Conservation (phyloP, 2,888 invertebrate genomes). For the Amorpha juglandis region DNA sequence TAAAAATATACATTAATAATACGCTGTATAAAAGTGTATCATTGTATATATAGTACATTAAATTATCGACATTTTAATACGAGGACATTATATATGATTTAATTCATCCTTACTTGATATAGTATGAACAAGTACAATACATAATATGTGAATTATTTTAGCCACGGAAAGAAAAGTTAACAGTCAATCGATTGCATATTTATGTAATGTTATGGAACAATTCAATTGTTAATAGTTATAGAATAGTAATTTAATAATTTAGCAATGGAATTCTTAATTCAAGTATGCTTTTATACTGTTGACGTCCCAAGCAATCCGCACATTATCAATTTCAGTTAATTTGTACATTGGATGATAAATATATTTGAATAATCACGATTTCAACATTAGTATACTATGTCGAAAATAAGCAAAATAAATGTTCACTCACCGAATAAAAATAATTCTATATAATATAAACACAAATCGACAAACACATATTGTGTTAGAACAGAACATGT, state of each 20-base stretch:
- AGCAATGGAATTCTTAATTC: slow-evolving; percentile 12
- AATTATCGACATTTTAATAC: slow-evolving; percentile 48
- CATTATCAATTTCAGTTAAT: slow-evolving; percentile 22
- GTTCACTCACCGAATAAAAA: neutral
- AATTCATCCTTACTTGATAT: slow-evolving; percentile 70
- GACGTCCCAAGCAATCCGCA: slow-evolving; percentile 14
- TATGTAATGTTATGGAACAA: neutral
- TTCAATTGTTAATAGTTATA: no score
- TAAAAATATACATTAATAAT: slow-evolving; percentile 79
- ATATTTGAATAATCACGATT: no score
- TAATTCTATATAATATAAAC: neutral
- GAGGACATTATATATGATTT: slow-evolving; percentile 70
- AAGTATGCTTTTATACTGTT: slow-evolving; percentile 12
- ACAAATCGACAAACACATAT: neutral
- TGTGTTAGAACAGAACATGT: neutral
- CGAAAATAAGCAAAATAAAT: slow-evolving; percentile 1
- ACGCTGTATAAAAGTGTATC: slow-evolving; percentile 77
- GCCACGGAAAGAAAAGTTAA: slow-evolving; percentile 66
- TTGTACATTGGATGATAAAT: slow-evolving; percentile 18
- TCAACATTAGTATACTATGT: neutral
- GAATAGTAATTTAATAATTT: no score
- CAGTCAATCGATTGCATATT: slow-evolving; percentile 48
- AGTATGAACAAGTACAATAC: slow-evolving; percentile 64
- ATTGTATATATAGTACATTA: slow-evolving; percentile 50
- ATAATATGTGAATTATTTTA: slow-evolving; percentile 67